phyloP scores from a whole-genome alignment of 53 echinoderm and acorn worm species.

The Arbacia lixula region DNA sequence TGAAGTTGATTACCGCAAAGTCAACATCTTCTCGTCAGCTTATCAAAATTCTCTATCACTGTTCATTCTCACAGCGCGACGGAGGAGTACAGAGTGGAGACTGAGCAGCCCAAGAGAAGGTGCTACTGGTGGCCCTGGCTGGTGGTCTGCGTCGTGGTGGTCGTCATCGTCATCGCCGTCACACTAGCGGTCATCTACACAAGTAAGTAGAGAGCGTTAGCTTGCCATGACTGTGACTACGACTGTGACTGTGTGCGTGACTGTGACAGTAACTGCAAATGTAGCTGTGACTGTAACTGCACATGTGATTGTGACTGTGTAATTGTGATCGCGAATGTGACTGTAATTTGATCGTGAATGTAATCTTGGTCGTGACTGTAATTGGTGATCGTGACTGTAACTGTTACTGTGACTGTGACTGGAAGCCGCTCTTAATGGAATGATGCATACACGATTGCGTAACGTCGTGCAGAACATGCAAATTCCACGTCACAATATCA shows the following conservation, averaged over 20 bases:
- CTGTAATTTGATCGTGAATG: neutral
- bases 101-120: constrained; percentile 13
- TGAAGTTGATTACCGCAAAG: no score
- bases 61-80: constrained; percentile 32
- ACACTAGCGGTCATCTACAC: constrained; percentile 32
- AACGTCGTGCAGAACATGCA: no score
- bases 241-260: neutral
- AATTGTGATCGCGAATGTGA: no score
- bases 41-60: no score
- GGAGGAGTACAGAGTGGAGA: constrained; percentile 38
- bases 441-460: no score
- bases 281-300: neutral
- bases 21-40: no score
- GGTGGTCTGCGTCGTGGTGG: neutral
- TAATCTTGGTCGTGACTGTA: neutral
- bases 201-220: constrained; percentile 3
- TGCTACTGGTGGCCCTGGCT: neutral
- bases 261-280: neutral
- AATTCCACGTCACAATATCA: no score
- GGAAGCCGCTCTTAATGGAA: no score
- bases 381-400: no score
- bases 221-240: neutral
- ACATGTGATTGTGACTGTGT: neutral
- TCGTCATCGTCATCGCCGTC: neutral
- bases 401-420: no score